A percentile compares a stretch with the other conserved stretches of the same genome.
These are phyloP conservation scores for Nematolebias whitei DNA, from an alignment of 2,113 vertebrate genomes.

Conservation along the genomic window DNA sequence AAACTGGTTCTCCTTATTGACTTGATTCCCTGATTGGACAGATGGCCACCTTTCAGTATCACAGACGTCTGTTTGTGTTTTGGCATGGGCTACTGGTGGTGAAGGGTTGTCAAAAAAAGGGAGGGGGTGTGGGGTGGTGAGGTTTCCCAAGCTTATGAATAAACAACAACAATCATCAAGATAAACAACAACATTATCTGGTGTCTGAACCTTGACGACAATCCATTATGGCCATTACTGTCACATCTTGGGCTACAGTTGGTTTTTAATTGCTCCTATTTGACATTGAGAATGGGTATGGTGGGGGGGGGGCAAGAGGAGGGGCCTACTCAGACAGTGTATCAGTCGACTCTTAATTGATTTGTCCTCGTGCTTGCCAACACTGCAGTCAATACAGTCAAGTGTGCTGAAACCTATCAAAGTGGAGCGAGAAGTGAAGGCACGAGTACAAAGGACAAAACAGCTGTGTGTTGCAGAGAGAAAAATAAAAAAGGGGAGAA, in stretches of 20 bases:
- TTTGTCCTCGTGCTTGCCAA: constrained; percentile 70
- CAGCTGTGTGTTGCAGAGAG: constrained; percentile 33
- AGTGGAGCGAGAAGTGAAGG: constrained; percentile 42
- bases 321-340: constrained; percentile 39
- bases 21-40: constrained; percentile 79
- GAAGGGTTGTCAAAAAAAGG: constrained; percentile 23
- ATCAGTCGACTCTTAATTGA: constrained; percentile 73
- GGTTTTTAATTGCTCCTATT: constrained; percentile 74
- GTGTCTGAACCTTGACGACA: constrained; percentile 71
- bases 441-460: constrained; percentile 42
- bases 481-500: constrained; percentile 20
- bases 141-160: constrained; percentile 66
- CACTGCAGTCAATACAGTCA: constrained; percentile 59
- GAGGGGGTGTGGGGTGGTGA: not conserved
- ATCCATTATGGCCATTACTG: constrained; percentile 77
- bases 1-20: constrained; percentile 78
- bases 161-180: constrained; percentile 73
- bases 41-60: constrained; percentile 79
- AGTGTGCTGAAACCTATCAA: constrained; percentile 66
- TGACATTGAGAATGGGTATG: constrained; percentile 46
- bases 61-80: constrained; percentile 73
- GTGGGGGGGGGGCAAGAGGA: not conserved
- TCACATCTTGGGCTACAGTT: constrained; percentile 70
- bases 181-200: constrained; percentile 78
- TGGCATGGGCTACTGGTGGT: constrained; percentile 32